phyloP scores from a whole-genome alignment of 1,140 invertebrate species.

The Euwallacea fornicatus region DNA sequence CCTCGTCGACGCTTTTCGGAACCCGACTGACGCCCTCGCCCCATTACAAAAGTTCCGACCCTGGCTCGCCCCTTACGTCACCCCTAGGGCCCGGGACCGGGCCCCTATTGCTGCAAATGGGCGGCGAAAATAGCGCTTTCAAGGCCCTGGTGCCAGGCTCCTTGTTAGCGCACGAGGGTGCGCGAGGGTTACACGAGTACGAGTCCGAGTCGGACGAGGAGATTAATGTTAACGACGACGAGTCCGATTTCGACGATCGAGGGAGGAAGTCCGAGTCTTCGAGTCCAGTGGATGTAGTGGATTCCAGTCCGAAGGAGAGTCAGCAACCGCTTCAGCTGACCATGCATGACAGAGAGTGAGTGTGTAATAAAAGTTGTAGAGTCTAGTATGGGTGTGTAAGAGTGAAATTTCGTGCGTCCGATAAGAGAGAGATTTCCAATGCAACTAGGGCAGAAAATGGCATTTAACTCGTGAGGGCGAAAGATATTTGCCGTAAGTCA shows the following conservation, averaged over 20 bases:
- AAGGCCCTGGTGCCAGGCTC: constrained; percentile 64
- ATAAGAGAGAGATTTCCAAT: no score
- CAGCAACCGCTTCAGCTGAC: constrained; percentile 51
- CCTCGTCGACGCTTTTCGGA: constrained; percentile 52
- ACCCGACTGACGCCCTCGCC: constrained; percentile 51
- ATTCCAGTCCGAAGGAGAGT: constrained; percentile 43
- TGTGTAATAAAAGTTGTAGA: background rate
- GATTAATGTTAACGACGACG: constrained; percentile 68
- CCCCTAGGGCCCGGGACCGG: constrained; percentile 41
- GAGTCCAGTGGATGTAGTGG: constrained; percentile 51
- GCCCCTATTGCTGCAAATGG: constrained; percentile 61
- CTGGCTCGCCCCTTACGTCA: constrained; percentile 52
- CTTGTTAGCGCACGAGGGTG: constrained; percentile 52
- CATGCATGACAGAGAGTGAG: constrained; percentile 50
- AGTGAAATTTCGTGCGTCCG: no score
- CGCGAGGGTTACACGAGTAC: constrained; percentile 53
- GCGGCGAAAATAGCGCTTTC: constrained; percentile 83
- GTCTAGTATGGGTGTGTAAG: no score
- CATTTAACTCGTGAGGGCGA: no score
- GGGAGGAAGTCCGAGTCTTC: constrained; percentile 43
- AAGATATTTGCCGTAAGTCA: background rate
- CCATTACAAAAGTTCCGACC: constrained; percentile 53
- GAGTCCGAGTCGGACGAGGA: constrained; percentile 69
- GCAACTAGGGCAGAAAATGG: no score
- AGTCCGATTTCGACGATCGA: constrained; percentile 56